Evolutionary conservation across 2,888 invertebrate genomes (phyloP).

Genomic region (Stomorhina lunata): DNA sequence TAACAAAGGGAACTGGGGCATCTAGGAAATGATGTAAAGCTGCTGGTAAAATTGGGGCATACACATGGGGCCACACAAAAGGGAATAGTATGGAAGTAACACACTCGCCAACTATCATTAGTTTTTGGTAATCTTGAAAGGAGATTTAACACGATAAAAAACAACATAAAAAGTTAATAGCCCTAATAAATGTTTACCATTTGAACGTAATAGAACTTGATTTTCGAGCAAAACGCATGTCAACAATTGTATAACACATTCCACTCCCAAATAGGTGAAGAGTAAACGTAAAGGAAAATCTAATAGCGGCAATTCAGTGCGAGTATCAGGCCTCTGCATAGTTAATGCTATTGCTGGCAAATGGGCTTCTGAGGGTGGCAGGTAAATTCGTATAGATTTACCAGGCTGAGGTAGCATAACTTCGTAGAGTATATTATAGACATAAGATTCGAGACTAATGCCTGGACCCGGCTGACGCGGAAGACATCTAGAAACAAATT

Average conservation of each 20-base stretch:
- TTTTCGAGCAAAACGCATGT: conserved; percentile 97
- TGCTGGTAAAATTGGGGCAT: conserved; percentile 98
- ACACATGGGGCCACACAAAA: conserved; percentile 99
- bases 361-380: conserved; percentile 86
- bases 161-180: no score
- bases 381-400: conserved; percentile 89
- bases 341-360: conserved; percentile 84
- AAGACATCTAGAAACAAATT: conserved; percentile 83
- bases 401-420: conserved; percentile 94
- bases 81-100: conserved; percentile 94
- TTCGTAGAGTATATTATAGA: conserved; percentile 97
- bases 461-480: conserved; percentile 88
- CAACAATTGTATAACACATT: conserved; percentile 94
- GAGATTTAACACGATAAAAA: no score
- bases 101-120: conserved; percentile 98
- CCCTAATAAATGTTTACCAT: conserved; percentile 83
- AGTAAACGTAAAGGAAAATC: conserved; percentile 95
- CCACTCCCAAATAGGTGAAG: conserved; percentile 93
- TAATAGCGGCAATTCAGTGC: conserved; percentile 93
- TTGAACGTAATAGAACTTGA: conserved; percentile 95
- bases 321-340: conserved; percentile 88
- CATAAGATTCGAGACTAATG: conserved; percentile 94
- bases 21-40: conserved; percentile 97
- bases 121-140: conserved; percentile 90
- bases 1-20: conserved; percentile 99